Conservation (phyloP, 2,113 vertebrate species). For the Apteryx owenii region DNA sequence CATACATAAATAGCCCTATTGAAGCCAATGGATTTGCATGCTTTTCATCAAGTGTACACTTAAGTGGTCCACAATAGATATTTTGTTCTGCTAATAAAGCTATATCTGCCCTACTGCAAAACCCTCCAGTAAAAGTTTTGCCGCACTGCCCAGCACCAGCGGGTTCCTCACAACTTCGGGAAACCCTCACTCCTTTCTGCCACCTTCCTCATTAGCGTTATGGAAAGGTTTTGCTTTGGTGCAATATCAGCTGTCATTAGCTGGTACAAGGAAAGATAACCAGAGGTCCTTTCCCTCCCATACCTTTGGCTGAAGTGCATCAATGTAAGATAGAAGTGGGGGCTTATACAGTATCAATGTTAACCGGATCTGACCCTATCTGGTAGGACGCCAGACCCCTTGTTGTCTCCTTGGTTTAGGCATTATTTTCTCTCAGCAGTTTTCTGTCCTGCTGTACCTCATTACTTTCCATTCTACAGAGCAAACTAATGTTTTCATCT, state of each 20-base stretch:
- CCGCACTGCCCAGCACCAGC: background rate
- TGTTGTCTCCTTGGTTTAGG: background rate
- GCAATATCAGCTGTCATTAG: background rate
- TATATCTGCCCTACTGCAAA: background rate
- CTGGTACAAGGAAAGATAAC: background rate
- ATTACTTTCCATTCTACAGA: background rate
- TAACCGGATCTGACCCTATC: background rate
- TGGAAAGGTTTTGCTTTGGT: background rate
- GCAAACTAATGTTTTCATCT: background rate
- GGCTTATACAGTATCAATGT: background rate
- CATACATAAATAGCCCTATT: background rate
- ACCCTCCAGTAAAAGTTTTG: background rate
- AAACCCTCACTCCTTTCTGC: background rate
- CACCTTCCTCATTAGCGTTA: background rate
- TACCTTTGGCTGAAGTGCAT: background rate
- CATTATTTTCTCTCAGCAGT: background rate
- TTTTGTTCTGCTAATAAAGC: conserved; percentile 12
- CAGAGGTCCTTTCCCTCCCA: background rate
- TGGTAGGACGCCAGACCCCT: background rate
- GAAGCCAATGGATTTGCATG: conserved; percentile 7
- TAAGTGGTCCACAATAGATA: background rate
- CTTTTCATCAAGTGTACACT: background rate
- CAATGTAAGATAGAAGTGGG: background rate
- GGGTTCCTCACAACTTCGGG: background rate
- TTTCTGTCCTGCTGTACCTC: background rate